Percentiles rank a stretch among this genome's conserved stretches.
phyloP scores from a whole-genome alignment of 2,888 invertebrate species.

The Balanococcus diminutus region DNA sequence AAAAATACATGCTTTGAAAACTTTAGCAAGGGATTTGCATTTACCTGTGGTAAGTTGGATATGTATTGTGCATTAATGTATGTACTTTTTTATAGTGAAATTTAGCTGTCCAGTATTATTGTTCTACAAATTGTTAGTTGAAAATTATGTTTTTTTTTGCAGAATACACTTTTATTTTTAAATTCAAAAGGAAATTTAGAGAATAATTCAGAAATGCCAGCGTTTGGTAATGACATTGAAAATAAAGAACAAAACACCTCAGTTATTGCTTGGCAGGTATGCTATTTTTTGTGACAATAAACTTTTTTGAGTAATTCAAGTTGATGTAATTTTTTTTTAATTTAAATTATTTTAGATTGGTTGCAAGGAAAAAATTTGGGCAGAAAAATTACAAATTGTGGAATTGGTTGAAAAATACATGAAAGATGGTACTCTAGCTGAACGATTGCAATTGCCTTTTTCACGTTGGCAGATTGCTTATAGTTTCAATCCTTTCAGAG shows the following conservation, averaged over 20 bases:
- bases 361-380: constrained; percentile 74
- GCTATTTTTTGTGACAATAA: constrained; percentile 43
- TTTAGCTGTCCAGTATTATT: too few species aligned
- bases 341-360: constrained; percentile 68
- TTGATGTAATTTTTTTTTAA: background rate
- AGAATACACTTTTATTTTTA: constrained; percentile 28
- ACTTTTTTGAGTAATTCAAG: background rate
- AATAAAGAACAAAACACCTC: constrained; percentile 62
- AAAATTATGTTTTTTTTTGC: background rate
- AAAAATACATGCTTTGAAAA: constrained; percentile 72
- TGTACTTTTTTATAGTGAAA: background rate
- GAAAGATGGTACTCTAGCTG: constrained; percentile 73
- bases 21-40: constrained; percentile 74
- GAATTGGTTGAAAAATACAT: constrained; percentile 73
- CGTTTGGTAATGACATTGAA: constrained; percentile 62
- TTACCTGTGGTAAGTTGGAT: constrained; percentile 68
- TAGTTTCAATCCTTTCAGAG: constrained; percentile 62
- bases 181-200: constrained; percentile 8
- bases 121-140: background rate
- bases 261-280: constrained; percentile 65
- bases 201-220: background rate
- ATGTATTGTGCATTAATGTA: background rate
- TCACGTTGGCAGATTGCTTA: constrained; percentile 74
- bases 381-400: constrained; percentile 71
- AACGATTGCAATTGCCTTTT: constrained; percentile 72